These are phyloP conservation scores for Phortica variegata DNA, from an alignment of 1,140 invertebrate species.

Conservation along the genomic window DNA sequence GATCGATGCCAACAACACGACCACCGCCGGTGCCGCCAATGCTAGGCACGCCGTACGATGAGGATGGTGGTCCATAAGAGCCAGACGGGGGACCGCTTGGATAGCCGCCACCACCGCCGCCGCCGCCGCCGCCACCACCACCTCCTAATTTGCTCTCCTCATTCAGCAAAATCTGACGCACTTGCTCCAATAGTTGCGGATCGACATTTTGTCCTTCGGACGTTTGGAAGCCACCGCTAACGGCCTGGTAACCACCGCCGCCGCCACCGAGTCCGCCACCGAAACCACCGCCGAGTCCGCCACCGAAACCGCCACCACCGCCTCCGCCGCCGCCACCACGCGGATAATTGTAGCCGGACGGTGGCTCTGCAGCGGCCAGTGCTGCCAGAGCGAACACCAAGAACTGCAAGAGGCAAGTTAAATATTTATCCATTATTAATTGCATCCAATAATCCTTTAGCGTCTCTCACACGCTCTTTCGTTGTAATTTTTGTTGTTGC, in stretches of 20 bases:
- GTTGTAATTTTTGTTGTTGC: conserved; percentile 3
- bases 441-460: conserved; percentile 10
- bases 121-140: conserved; percentile 44
- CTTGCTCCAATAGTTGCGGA: conserved; percentile 73
- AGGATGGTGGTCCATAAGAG: conserved; percentile 60
- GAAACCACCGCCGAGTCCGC: conserved; percentile 56
- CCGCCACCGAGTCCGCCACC: conserved; percentile 59
- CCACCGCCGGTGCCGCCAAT: conserved; percentile 62
- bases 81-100: conserved; percentile 53
- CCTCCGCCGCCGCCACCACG: conserved; percentile 62
- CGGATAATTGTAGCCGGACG: conserved; percentile 67
- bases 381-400: conserved; percentile 65
- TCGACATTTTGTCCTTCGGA: conserved; percentile 78
- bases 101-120: conserved; percentile 58
- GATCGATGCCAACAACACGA: conserved; percentile 65
- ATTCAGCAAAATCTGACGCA: conserved; percentile 77
- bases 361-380: conserved; percentile 64
- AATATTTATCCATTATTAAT: conserved; percentile 14
- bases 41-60: conserved; percentile 61
- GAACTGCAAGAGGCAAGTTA: conserved; percentile 61
- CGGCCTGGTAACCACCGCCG: conserved; percentile 72
- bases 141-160: conserved; percentile 68
- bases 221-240: conserved; percentile 71
- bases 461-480: conserved; percentile 12
- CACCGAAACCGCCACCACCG: conserved; percentile 47